Base-by-base conservation (phyloP, 2,888 invertebrate species). In the Lingula anatina region DNA sequence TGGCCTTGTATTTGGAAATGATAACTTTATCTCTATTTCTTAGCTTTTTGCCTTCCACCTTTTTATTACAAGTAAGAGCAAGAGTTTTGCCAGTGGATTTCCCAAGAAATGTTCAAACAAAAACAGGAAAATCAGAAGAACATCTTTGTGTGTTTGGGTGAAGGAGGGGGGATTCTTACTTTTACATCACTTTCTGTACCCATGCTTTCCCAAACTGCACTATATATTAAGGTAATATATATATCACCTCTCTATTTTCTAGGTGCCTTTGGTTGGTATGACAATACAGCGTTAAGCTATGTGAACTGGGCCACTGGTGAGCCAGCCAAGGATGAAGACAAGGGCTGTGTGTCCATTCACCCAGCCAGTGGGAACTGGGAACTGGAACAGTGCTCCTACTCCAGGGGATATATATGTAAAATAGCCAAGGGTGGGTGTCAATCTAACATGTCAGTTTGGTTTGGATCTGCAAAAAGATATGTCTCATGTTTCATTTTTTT, bases 331-430 rank as follows among this genome's bases (percentile, higher is more conserved):
- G 42, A 27, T 15, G 27, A 26, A 20, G 3, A n/a, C 7, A 42
- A 42, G 42, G 42, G 3, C 15, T 42, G 42, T 26, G 42, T 42
- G 27, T 27, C 25, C n/a, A 42, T 42, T 25, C 42, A 42, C 26
- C 42, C 42, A 3, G 27, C 42, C 25, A 25, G 26, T 5, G 42
- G 42, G 12, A 15, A 25, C 9, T 42, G 42, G 42, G 25, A 42
- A n/a, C 26, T 26, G n/a, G 18, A 25, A 12, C 27, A 42, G 15
- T 42, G 42, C n/a, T 26, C 42, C 42, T 26, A 25, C 5, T n/a
- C 26, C 2, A 42, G 42, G 26, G 26, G 26, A 5, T 42, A 23
- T 20, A 23, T 42, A 7, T 42, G 42, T 26, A 42, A 26, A 27
- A 27, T 27, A 23, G 42, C 25, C 20, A 42, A 26, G 42, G 42